Conservation (phyloP, 2,797 vertebrate genomes). For the Rhincodon typus region DNA sequence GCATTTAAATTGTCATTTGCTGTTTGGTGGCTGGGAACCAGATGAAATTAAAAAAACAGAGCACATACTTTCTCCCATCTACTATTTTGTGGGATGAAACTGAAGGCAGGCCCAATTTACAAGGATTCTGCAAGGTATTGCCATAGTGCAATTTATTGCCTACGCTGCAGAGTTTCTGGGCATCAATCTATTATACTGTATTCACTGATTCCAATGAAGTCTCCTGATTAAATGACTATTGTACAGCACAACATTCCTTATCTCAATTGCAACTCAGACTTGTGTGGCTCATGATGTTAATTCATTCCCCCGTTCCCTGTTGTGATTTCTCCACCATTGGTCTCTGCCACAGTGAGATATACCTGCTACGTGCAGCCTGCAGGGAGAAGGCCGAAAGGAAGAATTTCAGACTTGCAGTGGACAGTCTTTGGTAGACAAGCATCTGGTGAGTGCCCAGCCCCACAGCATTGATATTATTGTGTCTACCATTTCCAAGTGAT, state of each 20-base stretch:
- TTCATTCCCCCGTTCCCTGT: no score
- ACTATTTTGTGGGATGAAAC: not conserved
- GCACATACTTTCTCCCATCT: not conserved
- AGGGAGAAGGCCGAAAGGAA: not conserved
- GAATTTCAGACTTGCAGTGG: not conserved
- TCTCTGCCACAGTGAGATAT: not conserved
- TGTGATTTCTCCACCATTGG: not conserved
- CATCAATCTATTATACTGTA: not conserved
- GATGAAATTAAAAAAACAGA: not conserved
- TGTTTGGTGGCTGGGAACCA: no score
- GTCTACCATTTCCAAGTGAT: no score
- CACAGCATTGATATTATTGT: no score
- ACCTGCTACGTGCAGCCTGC: not conserved
- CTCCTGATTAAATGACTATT: not conserved
- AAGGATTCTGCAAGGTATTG: not conserved
- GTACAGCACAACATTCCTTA: not conserved
- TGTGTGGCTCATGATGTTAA: not conserved
- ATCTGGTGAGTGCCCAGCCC: no score
- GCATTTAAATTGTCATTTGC: not conserved
- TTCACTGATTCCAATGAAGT: not conserved
- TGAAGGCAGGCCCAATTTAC: not conserved
- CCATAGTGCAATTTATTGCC: not conserved
- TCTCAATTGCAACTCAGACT: not conserved
- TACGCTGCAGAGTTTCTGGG: not conserved
- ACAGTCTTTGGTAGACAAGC: not conserved